phyloP scores from a whole-genome alignment of 2,888 invertebrate genomes.

The Himalopsyche kuldschensis region DNA sequence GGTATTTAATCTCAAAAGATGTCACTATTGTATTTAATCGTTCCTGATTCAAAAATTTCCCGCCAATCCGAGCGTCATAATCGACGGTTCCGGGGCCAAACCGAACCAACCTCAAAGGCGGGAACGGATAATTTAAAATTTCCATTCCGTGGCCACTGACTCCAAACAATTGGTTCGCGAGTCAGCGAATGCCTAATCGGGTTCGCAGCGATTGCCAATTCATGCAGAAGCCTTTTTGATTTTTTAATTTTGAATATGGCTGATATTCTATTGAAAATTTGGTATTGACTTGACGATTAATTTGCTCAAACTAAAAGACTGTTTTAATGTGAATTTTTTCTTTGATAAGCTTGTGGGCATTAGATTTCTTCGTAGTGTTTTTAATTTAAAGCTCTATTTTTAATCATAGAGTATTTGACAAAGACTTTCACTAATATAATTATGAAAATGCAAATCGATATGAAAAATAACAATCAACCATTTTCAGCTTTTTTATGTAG shows the following conservation, averaged over 20 bases:
- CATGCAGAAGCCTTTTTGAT: constrained; percentile 36
- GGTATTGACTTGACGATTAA: not conserved
- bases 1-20: not conserved
- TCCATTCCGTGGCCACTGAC: constrained; percentile 25
- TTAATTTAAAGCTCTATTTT: no score
- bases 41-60: constrained; percentile 16
- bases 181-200: constrained; percentile 39
- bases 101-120: constrained; percentile 18
- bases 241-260: constrained; percentile 31
- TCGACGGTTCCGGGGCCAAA: constrained; percentile 28
- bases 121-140: constrained; percentile 36
- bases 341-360: no score
- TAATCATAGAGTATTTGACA: no score
- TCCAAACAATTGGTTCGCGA: constrained; percentile 32
- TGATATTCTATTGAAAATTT: not conserved
- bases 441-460: no score
- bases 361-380: no score
- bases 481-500: no score
- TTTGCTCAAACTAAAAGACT: no score
- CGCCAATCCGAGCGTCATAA: constrained; percentile 27
- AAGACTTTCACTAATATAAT: no score
- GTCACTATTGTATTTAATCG: constrained; percentile 15
- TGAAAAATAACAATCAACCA: no score
- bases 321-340: no score
- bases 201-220: constrained; percentile 17